Evolutionary conservation across 2,888 invertebrate genomes (phyloP).

Genomic region (Microplitis manilae): DNA sequence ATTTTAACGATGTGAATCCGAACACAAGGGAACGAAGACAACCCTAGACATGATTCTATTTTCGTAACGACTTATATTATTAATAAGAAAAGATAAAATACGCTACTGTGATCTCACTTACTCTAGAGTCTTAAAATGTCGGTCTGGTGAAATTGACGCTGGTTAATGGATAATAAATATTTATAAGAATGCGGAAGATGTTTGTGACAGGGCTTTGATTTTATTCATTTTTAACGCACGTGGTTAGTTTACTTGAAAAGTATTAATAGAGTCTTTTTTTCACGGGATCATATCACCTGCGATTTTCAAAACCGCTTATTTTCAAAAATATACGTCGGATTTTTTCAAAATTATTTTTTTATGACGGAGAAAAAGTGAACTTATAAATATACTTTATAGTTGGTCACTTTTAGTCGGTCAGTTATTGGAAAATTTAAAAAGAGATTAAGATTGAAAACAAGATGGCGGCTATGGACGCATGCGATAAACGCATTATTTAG

Average conservation of each 20-base stretch:
- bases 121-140: not conserved
- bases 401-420: too few relatives aligned
- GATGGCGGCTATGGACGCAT: not conserved
- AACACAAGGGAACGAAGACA: slow-evolving; percentile 18
- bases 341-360: too few relatives aligned
- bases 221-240: not conserved
- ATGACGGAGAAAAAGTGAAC: too few relatives aligned
- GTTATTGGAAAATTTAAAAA: too few relatives aligned
- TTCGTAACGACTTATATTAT: slow-evolving; percentile 22
- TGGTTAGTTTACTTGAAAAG: not conserved
- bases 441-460: too few relatives aligned
- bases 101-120: not conserved
- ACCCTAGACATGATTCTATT: slow-evolving; percentile 36
- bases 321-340: too few relatives aligned
- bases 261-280: not conserved
- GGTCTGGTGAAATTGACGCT: not conserved
- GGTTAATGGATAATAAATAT: not conserved
- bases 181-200: not conserved
- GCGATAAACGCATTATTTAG: not conserved
- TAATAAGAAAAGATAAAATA: slow-evolving; percentile 3
- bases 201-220: not conserved
- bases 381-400: too few relatives aligned
- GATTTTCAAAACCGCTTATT: too few relatives aligned
- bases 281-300: too few relatives aligned
- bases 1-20: slow-evolving; percentile 5